These are phyloP conservation scores for Malurus elegans DNA, from an alignment of 2,113 vertebrate species.

Conservation along the genomic window DNA sequence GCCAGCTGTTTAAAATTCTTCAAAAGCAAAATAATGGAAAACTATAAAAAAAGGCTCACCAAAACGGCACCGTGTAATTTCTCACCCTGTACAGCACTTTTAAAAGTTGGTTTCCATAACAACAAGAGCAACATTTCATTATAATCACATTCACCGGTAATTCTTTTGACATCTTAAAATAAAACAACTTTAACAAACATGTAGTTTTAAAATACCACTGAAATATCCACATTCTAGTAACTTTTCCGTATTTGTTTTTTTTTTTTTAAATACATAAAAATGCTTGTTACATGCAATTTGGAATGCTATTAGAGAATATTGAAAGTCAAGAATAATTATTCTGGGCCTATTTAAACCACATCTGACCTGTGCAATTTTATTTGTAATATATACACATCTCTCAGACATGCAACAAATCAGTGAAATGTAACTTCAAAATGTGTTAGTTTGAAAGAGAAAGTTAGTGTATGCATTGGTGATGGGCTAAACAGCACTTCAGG, in stretches of 20 bases:
- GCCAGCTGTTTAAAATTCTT: constrained; percentile 10
- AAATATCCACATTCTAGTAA: background rate
- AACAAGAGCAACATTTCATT: constrained; percentile 62
- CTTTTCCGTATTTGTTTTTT: background rate
- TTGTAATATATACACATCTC: background rate
- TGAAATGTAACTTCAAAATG: background rate
- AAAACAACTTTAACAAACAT: constrained; percentile 29
- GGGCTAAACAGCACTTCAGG: background rate
- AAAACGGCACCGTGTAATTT: background rate
- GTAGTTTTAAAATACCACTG: background rate
- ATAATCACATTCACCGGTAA: constrained; percentile 11
- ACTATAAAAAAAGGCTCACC: background rate
- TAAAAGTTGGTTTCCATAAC: constrained; percentile 61
- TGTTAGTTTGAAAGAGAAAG: background rate
- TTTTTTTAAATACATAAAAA: background rate
- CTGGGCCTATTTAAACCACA: background rate
- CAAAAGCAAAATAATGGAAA: constrained; percentile 20
- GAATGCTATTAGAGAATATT: background rate
- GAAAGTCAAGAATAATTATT: background rate
- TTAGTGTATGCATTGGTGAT: background rate
- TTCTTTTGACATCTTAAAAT: constrained; percentile 48
- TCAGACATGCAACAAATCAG: background rate
- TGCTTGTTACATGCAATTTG: background rate
- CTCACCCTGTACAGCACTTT: constrained; percentile 20
- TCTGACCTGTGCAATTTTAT: background rate